Percentiles rank a stretch among this genome's conserved stretches.
These are phyloP conservation scores for Selenia dentaria DNA, from an alignment of 2,888 invertebrate species.

Conservation along the genomic window DNA sequence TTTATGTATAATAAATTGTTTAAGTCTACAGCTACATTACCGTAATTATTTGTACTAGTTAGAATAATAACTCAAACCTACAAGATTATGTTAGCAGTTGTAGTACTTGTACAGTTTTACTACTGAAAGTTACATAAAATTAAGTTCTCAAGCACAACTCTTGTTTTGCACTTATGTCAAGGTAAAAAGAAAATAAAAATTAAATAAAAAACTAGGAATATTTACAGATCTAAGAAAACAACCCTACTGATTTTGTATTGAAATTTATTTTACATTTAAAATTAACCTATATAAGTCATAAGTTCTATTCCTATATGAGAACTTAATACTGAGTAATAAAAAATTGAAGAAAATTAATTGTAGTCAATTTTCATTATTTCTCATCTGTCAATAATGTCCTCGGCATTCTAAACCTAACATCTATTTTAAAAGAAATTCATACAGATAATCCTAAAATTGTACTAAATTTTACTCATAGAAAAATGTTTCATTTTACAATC, in stretches of 20 bases:
- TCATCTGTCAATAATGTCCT: constrained; percentile 56
- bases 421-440: constrained; percentile 59
- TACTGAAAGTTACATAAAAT: neutral
- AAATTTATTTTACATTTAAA: constrained; percentile 72
- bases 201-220: constrained; percentile 58
- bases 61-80: neutral
- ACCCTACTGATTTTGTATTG: constrained; percentile 74
- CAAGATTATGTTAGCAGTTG: constrained; percentile 18
- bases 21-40: too few relatives aligned
- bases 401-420: constrained; percentile 55
- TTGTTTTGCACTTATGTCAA: constrained; percentile 13
- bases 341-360: constrained; percentile 51
- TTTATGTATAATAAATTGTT: too few relatives aligned
- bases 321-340: constrained; percentile 80
- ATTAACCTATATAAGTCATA: constrained; percentile 70
- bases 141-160: constrained; percentile 13
- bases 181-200: constrained; percentile 24
- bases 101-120: neutral
- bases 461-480: constrained; percentile 50
- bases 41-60: too few relatives aligned
- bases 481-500: constrained; percentile 67
- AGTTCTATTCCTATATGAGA: constrained; percentile 72
- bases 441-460: constrained; percentile 76
- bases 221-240: constrained; percentile 80
- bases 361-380: constrained; percentile 49